Base-by-base conservation (phyloP, 2,113 vertebrate species). In the Noctilio leporinus region DNA sequence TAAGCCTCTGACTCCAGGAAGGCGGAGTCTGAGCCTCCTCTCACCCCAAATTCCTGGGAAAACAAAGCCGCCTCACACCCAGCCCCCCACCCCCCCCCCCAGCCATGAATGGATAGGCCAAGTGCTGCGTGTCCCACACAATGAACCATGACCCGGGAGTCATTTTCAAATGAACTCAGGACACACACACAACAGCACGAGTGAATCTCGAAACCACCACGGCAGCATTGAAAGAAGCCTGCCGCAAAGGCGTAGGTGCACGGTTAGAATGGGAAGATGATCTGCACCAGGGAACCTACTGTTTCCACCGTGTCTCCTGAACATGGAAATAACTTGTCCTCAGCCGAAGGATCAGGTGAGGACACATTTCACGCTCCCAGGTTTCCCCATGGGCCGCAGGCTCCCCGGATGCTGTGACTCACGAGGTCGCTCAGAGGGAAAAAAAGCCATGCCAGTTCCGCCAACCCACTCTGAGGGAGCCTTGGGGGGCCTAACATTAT, bases 401-500 rank as follows among this genome's bases (percentile, higher is more conserved):
- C 24, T 45, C 72, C 80, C 62, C 30, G 19, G 24, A 20, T 11
- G 28, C n/a, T 2, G 76, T 14, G 35, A 78, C 62, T 64, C 53
- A 51, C 0, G 16, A 82, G 20, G 7, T 3, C 0, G 16, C 49
- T 84, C 8, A 28, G 10, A 3, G 4, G 3, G 47, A 67, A 57
- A 55, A n/a, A n/a, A n/a, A n/a, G n/a, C 47, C 49, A 16, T 11
- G n/a, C 26, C 16, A 1, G 40, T 35, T 77, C 84, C 38, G 47
- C 30, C 82, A 57, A 19, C 49, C 64, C 43, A 83, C 83, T 62
- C 57, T 57, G 45, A 69, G 49, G 80, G 93, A 83, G 57, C 11
- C 26, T 83, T 65, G 53, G 59, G 45, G 77, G 62, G 15, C 11
- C 20, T 12, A 8, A 14, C 14, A 19, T 64, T 38, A 64, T 33